Base-by-base conservation (phyloP, 1,140 invertebrate species). In the Centruroides sculpturatus region DNA sequence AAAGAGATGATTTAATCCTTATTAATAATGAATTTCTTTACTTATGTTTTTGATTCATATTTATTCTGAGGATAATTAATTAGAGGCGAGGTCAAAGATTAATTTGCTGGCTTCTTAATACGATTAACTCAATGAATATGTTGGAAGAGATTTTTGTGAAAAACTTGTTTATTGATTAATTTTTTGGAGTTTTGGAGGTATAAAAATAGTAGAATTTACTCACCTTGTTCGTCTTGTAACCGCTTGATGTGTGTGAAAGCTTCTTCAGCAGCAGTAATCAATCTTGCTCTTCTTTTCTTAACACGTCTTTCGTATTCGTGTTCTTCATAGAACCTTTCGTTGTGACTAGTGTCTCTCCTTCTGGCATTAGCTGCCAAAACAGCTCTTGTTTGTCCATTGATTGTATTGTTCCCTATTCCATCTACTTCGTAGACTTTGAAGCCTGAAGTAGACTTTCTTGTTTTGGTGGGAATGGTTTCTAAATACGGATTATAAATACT, bases 321-420 rank as follows among this genome's bases (percentile, higher is more conserved):
- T 74, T 98, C 93, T 74, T 97, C 93, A 72, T 98, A 95, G 73
- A 98, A 97, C 13, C 92, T 79, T 73, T 98, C 94, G 74, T 97
- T 97, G 75, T 97, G 93, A 68, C 89, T 62, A 63, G 59, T 57
- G 58, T 63, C 60, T 41, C 61, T 34, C 34, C 64, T 46, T 12
- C 56, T 56, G n/a, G 56, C 57, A 47, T 59, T 56, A 57, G 55
- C 59, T 8, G 51, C 82, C 60, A 87, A 74, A 62, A 86, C 81
- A 10, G 84, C 81, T 55, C 82, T 73, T 4, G 75, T 81, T 74
- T 68, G 72, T 78, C 70, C 79, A 77, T 67, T 78, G 66, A 62
- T 68, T 51, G 62, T 58, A 47, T 66, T 66, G 41, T 66, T 71
- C 59, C 61, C 69, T n/a, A 71, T 69, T 35, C 76, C 89, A 71